Conservation (phyloP, 2,113 vertebrate genomes). For the Lichenostomus cassidix region DNA sequence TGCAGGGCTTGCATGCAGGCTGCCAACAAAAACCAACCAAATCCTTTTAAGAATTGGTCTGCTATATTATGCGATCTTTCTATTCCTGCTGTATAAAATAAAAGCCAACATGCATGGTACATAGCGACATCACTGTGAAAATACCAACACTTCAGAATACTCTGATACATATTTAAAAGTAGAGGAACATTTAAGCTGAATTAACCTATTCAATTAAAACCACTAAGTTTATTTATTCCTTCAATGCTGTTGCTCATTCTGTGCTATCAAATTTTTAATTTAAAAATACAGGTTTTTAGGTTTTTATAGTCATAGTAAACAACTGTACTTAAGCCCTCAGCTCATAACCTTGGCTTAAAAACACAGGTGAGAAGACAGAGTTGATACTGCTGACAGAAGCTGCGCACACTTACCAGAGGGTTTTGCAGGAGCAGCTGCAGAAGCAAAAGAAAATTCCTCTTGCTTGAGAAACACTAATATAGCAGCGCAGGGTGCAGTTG, state of each 20-base stretch:
- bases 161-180: not conserved
- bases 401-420: conserved; percentile 70
- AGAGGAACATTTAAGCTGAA: not conserved
- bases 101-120: not conserved
- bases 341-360: not conserved
- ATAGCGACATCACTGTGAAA: not conserved
- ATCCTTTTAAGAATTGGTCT: conserved; percentile 58
- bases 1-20: conserved; percentile 62
- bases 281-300: not conserved
- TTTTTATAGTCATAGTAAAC: not conserved
- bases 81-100: not conserved
- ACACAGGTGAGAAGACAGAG: conserved; percentile 9
- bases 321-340: not conserved
- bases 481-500: conserved; percentile 71
- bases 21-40: conserved; percentile 67
- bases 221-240: not conserved
- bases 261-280: not conserved
- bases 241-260: not conserved
- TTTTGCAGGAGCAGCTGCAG: conserved; percentile 59
- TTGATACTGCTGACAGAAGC: not conserved
- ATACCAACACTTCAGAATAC: not conserved
- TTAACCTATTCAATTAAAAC: not conserved
- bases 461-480: conserved; percentile 82
- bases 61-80: conserved; percentile 6
- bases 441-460: conserved; percentile 85